Evolutionary conservation across 2,113 vertebrate species (phyloP).

Genomic region (Neodontobutis hainanensis): DNA sequence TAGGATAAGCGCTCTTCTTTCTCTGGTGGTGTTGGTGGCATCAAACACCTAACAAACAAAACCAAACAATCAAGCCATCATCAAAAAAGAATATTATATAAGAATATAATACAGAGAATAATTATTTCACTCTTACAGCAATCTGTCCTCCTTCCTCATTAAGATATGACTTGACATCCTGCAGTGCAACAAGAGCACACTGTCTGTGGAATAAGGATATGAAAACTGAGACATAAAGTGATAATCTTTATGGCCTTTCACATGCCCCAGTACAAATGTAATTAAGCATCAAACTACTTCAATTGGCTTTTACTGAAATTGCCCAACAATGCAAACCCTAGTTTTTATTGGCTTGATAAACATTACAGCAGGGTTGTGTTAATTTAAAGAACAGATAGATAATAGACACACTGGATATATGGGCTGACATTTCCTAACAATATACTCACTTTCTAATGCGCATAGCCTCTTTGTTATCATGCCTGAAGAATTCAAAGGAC

Average conservation of each 20-base stretch:
- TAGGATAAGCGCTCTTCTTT: conserved; percentile 76
- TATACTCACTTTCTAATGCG: conserved; percentile 90
- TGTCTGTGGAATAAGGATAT: conserved; percentile 72
- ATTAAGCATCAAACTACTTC: conserved; percentile 7
- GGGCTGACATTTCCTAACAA: not conserved
- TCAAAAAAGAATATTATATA: too few species aligned
- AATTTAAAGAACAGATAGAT: too few species aligned
- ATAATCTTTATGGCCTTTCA: not conserved
- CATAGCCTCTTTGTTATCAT: conserved; percentile 97
- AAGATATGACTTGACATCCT: conserved; percentile 91
- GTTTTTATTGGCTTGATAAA: not conserved
- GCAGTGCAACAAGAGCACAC: conserved; percentile 91
- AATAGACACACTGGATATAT: too few species aligned
- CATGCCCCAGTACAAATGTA: not conserved
- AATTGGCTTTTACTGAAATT: not conserved
- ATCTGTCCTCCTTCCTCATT: conserved; percentile 91
- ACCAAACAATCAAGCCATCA: not conserved
- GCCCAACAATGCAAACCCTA: not conserved
- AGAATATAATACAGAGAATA: too few species aligned
- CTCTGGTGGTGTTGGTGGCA: conserved; percentile 82
- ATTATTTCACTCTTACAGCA: conserved; percentile 81
- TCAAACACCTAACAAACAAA: conserved; percentile 75
- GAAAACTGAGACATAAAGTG: not conserved
- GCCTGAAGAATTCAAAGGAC: conserved; percentile 96
- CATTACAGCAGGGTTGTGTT: not conserved